Evolutionary conservation across 2,888 invertebrate species (phyloP), one percentile per base, ranked within the genome.

Genomic region (Microctonus aethiopoides): DNA sequence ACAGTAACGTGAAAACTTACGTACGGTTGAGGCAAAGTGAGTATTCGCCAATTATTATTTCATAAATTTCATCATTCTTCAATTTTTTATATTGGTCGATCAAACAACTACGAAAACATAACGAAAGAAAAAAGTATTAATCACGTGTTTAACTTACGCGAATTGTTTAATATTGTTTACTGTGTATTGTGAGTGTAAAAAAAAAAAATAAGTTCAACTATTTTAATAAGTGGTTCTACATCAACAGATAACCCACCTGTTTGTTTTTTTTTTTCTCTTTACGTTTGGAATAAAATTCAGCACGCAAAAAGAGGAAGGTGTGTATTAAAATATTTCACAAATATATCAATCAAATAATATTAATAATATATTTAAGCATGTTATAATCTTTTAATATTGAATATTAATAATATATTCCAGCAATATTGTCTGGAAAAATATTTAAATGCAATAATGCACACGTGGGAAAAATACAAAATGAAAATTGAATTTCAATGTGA

Each of bases 1-100:
- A 69, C 67, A 72, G 73, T 72, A 75, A 69, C 75, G 75, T 70
- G 72, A 67, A 69, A 71, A 64, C 69, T 60, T 72, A 65, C 70
- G 65, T 69, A 70, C 66, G 68, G 41, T 52, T 24, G 59, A 69
- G 65, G 65, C 10, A 54, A 57, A 66, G 52, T 46, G 63, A 60
- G 69, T 67, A 60, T 62, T 67, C 60, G 24, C 36, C 13, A 36
- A 52, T n/a, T 54, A 34, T 52, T 63, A 20, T 10, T 39, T 61
- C 24, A 22, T 41, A 22, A 26, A 11, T 24, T 22, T 39, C 57
- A 41, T 61, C 61, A 39, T 4, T n/a, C n/a, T 39, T 11, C 3
- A 39, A 0, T n/a, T 2, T 39, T n/a, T n/a, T 39, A 11, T 62
- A 39, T 57, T n/a, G n/a, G n/a, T n/a, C n/a, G n/a, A n/a, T n/a